Evolutionary conservation across 2,113 vertebrate species (phyloP).

Genomic region (Charadrius vociferus): DNA sequence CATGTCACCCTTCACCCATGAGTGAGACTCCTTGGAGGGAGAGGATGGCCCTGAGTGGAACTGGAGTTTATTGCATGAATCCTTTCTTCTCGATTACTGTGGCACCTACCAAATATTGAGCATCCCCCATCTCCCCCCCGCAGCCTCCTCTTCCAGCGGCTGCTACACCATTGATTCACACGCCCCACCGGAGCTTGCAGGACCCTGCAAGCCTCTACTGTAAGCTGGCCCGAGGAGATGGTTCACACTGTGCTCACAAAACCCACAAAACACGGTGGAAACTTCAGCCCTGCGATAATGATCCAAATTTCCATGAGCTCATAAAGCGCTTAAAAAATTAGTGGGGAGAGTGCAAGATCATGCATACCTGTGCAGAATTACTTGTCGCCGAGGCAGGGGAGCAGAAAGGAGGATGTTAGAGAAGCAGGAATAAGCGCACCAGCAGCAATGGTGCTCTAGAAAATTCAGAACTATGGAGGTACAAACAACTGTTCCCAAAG

Average conservation of each 20-base stretch:
- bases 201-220: background rate
- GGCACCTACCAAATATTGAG: background rate
- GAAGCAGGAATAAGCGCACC: background rate
- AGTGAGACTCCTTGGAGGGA: background rate
- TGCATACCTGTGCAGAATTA: slow-evolving; percentile 36
- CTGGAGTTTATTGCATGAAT: background rate
- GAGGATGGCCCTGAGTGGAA: background rate
- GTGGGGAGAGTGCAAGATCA: background rate
- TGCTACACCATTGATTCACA: slow-evolving; percentile 30
- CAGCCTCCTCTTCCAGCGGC: background rate
- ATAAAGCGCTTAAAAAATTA: slow-evolving; percentile 41
- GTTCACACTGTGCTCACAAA: slow-evolving; percentile 41
- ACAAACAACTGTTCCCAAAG: background rate
- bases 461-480: background rate
- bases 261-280: slow-evolving; percentile 25
- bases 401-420: background rate
- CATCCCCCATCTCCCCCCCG: background rate
- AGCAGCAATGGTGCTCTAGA: background rate
- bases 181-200: slow-evolving; percentile 18
- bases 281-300: slow-evolving; percentile 46
- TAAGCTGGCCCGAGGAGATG: slow-evolving; percentile 3
- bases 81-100: background rate
- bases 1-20: background rate
- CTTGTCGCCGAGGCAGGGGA: background rate
- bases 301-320: slow-evolving; percentile 59